Evolutionary conservation across 2,888 invertebrate genomes (phyloP).

Genomic region (Melanotus villosus): DNA sequence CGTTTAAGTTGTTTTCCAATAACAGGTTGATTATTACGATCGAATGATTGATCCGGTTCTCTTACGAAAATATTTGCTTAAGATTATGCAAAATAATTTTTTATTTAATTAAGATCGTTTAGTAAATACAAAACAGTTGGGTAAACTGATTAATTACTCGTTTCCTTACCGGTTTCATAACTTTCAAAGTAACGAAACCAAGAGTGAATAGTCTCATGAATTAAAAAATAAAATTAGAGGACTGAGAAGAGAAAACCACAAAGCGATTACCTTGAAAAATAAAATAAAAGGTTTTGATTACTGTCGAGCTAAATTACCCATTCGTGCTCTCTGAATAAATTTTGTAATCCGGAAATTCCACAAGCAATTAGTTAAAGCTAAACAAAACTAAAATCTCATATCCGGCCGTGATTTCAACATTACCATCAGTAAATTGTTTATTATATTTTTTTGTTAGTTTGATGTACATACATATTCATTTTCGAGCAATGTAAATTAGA

Average conservation of each 20-base stretch:
- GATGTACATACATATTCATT: constrained; percentile 34
- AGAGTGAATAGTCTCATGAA: no score
- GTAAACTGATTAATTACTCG: no score
- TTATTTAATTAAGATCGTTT: no score
- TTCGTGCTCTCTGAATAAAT: constrained; percentile 39
- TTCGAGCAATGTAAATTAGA: constrained; percentile 40
- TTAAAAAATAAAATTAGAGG: no score
- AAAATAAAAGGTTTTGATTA: constrained; percentile 16
- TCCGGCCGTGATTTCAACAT: constrained; percentile 56
- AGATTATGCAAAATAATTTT: no score
- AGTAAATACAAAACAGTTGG: no score
- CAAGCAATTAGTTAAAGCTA: constrained; percentile 47
- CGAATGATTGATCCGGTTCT: no score
- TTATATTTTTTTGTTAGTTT: constrained; percentile 27
- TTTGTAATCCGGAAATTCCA: constrained; percentile 46
- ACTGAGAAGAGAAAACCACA: neutral
- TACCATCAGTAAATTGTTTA: constrained; percentile 30
- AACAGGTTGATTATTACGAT: no score
- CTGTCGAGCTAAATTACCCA: constrained; percentile 31
- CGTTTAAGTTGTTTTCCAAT: no score
- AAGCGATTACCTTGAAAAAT: neutral
- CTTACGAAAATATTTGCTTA: no score
- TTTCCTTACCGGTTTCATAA: no score
- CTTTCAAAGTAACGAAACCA: no score
- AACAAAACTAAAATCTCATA: constrained; percentile 62